Base-by-base conservation (phyloP, 2,113 vertebrate species). In the Embiotoca jacksoni region DNA sequence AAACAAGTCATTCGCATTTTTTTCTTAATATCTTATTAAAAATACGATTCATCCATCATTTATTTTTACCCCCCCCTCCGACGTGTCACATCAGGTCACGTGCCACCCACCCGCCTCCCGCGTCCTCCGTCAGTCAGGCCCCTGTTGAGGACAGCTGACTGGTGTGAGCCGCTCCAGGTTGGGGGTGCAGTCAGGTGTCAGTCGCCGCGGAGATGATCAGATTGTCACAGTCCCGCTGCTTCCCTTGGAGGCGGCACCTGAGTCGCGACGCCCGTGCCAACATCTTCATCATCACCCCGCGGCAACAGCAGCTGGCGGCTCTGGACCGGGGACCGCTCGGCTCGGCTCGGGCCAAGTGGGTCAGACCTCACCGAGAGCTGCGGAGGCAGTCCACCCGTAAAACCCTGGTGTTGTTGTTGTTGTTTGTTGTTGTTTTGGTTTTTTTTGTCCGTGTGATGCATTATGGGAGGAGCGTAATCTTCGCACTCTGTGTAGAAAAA, bases 211-310 rank as follows among this genome's bases (percentile, higher is more conserved):
- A 79, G 89, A 87, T 83, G 90, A 91, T 93, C 83, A 87, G 91
- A 87, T 88, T 82, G 90, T 89, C 87, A 84, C 84, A 76, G 87
- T 73, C 74, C 77, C 62, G 78, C 84, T 80, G 87, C 86, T 89
- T 85, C 83, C 88, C 82, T 81, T 68, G 84, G 90, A 81, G 83
- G 89, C 74, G 69, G 75, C 89, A 93, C 91, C 93, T 92, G 92
- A 94, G 90, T 71, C 82, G 23, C 23, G 33, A 56, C 14, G 75
- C 81, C 74, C 13, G 83, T 92, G 94, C 91, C 93, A 93, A 94
- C 81, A 75, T 90, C 93, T 92, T 93, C 88, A 91, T 94, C 89
- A 83, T 84, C 86, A 78, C 83, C 83, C 84, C 80, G 80, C 79
- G 65, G 86, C 75, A 90, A 69, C 86, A 81, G 85, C 79, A 80